Percentiles rank a stretch among this genome's conserved stretches.
phyloP scores from a whole-genome alignment of 2,888 invertebrate genomes.

The Troilus luridus region DNA sequence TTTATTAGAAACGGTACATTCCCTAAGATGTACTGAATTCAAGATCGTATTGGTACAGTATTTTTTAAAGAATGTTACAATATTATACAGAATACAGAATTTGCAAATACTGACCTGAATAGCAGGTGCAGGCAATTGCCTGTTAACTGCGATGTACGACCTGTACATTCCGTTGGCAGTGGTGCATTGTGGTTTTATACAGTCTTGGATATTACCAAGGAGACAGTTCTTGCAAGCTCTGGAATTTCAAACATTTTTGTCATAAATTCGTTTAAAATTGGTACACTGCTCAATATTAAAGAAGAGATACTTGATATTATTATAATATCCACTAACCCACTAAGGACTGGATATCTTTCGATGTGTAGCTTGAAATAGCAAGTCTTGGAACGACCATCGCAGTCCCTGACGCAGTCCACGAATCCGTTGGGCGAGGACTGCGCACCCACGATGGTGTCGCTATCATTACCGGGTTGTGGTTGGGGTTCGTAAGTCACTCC shows the following conservation, averaged over 20 bases:
- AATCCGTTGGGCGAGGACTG: neutral
- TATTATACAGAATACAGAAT: neutral
- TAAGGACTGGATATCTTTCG: constrained; percentile 70
- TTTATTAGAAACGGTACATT: too few relatives aligned
- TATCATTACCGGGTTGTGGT: neutral
- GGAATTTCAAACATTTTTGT: neutral
- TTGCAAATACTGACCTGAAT: constrained; percentile 69
- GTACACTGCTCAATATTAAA: too few relatives aligned
- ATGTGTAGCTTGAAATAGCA: constrained; percentile 70
- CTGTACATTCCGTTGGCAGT: constrained; percentile 71
- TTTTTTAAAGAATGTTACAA: too few relatives aligned
- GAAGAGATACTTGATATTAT: neutral
- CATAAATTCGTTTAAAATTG: too few relatives aligned
- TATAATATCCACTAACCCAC: constrained; percentile 67
- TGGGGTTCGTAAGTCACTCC: neutral
- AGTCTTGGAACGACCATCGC: constrained; percentile 65
- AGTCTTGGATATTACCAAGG: constrained; percentile 68
- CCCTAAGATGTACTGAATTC: too few relatives aligned
- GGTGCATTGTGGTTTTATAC: constrained; percentile 71
- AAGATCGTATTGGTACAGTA: too few relatives aligned
- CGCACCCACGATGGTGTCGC: neutral
- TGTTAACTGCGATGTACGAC: constrained; percentile 71
- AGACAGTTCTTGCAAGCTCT: constrained; percentile 68
- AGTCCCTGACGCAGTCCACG: constrained; percentile 58
- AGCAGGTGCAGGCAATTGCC: constrained; percentile 71